Percentiles rank a stretch among this genome's conserved stretches.
phyloP scores from a whole-genome alignment of 2,888 invertebrate species.

The Sarcophaga carnaria region DNA sequence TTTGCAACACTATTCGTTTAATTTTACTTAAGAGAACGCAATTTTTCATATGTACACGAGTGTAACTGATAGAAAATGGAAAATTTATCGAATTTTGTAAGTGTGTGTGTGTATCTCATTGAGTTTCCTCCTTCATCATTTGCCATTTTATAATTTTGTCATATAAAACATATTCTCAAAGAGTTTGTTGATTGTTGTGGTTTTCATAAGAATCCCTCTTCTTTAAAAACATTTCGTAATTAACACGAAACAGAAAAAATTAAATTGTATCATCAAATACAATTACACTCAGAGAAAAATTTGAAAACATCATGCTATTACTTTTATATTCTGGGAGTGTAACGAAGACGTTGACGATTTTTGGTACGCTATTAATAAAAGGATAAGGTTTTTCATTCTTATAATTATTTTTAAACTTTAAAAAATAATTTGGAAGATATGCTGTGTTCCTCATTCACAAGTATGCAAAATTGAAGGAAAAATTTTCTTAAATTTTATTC shows the following conservation, averaged over 20 bases:
- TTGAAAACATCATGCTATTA: neutral
- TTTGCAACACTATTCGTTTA: neutral
- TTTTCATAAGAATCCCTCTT: conserved; percentile 27
- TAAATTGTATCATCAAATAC: conserved; percentile 16
- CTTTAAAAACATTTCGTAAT: conserved; percentile 24
- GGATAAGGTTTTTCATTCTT: too few relatives aligned
- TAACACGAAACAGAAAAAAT: conserved; percentile 37
- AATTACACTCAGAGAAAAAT: conserved; percentile 9
- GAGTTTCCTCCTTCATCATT: conserved; percentile 47
- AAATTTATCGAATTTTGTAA: neutral
- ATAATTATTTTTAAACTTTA: too few relatives aligned
- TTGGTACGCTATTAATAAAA: too few relatives aligned
- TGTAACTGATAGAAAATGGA: neutral
- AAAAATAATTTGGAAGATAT: too few relatives aligned
- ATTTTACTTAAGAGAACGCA: neutral
- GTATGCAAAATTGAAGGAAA: too few relatives aligned
- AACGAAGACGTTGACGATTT: too few relatives aligned
- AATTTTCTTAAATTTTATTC: too few relatives aligned
- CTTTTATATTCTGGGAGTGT: too few relatives aligned
- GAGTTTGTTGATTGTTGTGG: conserved; percentile 33
- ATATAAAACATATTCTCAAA: conserved; percentile 53
- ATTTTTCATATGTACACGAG: neutral
- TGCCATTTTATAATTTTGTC: conserved; percentile 55
- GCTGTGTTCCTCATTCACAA: too few relatives aligned
- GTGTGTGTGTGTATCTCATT: neutral